phyloP scores from a whole-genome alignment of 2,113 vertebrate species.

The Ceyx cyanopectus region DNA sequence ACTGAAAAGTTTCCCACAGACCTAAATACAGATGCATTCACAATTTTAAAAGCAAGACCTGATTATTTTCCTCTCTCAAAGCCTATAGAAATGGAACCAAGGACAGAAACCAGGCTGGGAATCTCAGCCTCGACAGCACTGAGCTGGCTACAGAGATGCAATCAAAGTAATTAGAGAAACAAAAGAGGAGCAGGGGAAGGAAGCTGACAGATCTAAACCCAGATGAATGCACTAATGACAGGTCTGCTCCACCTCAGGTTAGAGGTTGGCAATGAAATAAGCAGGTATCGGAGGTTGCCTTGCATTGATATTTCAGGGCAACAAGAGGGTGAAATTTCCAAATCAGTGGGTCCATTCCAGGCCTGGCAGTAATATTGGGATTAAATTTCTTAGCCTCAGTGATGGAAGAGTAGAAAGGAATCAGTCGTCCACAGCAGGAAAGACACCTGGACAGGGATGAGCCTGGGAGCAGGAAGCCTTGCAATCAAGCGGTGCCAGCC shows the following conservation, averaged over 20 bases:
- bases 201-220: slow-evolving; percentile 51
- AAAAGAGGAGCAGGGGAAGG: slow-evolving; percentile 59
- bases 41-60: not conserved
- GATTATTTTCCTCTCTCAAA: rapidly evolving
- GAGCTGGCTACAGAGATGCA: not conserved
- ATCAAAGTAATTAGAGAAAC: slow-evolving; percentile 62
- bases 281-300: slow-evolving; percentile 12
- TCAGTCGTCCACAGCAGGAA: slow-evolving; percentile 60
- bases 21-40: not conserved
- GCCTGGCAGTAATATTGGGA: slow-evolving; percentile 57
- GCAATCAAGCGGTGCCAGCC: slow-evolving; percentile 54
- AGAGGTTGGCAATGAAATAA: slow-evolving; percentile 25
- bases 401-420: slow-evolving; percentile 59
- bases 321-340: slow-evolving; percentile 46
- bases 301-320: not conserved
- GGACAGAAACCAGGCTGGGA: not conserved
- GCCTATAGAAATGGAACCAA: rapidly evolving
- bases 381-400: slow-evolving; percentile 60
- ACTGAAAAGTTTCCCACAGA: not conserved
- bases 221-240: slow-evolving; percentile 55
- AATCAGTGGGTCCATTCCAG: slow-evolving; percentile 37
- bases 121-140: not conserved
- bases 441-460: slow-evolving; percentile 69
- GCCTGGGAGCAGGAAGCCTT: slow-evolving; percentile 33
- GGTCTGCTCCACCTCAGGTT: slow-evolving; percentile 40